Evolutionary conservation across 2,888 invertebrate genomes (phyloP).

Genomic region (Ormyrus pomaceus): DNA sequence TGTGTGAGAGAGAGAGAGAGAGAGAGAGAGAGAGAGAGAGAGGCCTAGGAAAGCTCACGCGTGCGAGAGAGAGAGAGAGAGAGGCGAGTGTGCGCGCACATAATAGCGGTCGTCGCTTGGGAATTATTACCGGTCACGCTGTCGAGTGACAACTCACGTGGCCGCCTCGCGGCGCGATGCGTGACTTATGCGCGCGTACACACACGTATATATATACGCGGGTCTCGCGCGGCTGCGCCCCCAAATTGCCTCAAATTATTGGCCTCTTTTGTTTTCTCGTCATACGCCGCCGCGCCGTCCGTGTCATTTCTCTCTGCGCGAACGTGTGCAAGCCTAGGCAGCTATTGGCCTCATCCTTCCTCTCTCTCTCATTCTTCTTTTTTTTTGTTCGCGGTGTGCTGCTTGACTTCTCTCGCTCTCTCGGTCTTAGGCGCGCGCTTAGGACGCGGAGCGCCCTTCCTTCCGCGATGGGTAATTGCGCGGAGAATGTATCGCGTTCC

Average conservation of each 20-base stretch:
- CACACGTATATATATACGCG: conserved; percentile 58
- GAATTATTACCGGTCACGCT: background rate
- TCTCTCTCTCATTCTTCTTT: background rate
- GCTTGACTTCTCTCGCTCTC: background rate
- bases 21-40: no score
- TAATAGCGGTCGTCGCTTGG: no score
- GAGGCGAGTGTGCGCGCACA: background rate
- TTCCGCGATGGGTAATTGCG: background rate
- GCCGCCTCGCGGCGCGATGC: conserved; percentile 41
- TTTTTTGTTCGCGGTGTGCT: background rate
- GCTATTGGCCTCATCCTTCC: background rate
- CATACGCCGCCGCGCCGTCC: conserved; percentile 70
- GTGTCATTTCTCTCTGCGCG: conserved; percentile 66
- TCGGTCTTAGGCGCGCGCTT: background rate
- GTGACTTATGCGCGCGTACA: conserved; percentile 52
- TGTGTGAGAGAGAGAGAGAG: background rate
- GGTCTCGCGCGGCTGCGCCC: conserved; percentile 73
- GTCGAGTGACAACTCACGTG: conserved; percentile 17
- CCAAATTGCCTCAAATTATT: conserved; percentile 75
- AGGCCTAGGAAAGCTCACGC: background rate
- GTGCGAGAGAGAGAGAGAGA: background rate
- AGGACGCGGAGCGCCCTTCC: no score
- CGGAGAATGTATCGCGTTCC: background rate
- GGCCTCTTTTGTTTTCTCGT: conserved; percentile 75
- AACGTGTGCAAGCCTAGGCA: no score